Evolutionary conservation across 1,140 invertebrate species (phyloP).

Genomic region (Papilio polyxenes): DNA sequence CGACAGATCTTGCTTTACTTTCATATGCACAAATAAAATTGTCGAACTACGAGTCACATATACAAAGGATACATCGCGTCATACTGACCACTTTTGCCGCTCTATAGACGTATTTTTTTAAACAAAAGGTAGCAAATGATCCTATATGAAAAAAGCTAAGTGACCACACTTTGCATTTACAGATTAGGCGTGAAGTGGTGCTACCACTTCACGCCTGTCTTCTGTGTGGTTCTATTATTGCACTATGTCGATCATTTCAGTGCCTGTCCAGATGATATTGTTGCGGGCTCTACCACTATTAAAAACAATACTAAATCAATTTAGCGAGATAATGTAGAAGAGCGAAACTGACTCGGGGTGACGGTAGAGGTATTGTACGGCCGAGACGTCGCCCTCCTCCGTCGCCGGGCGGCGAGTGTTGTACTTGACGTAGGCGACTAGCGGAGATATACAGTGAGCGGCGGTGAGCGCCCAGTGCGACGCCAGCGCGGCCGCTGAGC

Average conservation of each 20-base stretch:
- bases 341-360: conserved; percentile 58
- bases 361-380: conserved; percentile 59
- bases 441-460: conserved; percentile 62
- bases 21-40: not conserved
- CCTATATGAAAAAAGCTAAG: too few relatives aligned
- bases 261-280: too few relatives aligned
- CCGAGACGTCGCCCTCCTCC: conserved; percentile 50
- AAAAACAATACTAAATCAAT: not conserved
- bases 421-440: conserved; percentile 63
- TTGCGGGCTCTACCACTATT: too few relatives aligned
- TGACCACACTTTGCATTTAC: too few relatives aligned
- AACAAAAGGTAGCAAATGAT: too few relatives aligned
- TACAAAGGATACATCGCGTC: not conserved
- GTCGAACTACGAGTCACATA: not conserved
- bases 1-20: not conserved
- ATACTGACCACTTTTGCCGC: too few relatives aligned
- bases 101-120: too few relatives aligned
- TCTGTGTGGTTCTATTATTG: too few relatives aligned
- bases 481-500: conserved; percentile 58
- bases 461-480: conserved; percentile 66
- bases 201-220: too few relatives aligned
- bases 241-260: too few relatives aligned
- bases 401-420: conserved; percentile 55
- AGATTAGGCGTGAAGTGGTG: too few relatives aligned
- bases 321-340: not conserved